Evolutionary conservation across 2,113 vertebrate genomes (phyloP), one percentile per base, ranked within the genome.

Genomic region (Boulengeromyrus knoepffleri): DNA sequence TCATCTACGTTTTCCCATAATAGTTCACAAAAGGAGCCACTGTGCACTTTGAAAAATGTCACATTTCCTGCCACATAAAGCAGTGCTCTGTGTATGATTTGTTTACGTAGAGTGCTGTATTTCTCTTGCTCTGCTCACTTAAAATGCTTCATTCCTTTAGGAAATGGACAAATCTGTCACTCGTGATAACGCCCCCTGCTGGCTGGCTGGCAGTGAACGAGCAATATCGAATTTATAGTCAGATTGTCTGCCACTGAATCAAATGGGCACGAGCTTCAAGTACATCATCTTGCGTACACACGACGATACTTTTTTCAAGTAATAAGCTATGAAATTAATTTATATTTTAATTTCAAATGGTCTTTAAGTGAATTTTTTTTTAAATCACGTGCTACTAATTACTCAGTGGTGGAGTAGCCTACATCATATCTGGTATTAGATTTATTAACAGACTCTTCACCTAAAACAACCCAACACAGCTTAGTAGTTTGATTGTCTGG

Each of bases 111-210:
- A 2, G 10, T 50, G 84, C 46, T 86, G 47, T 27, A 50, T 86
- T 49, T 86, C 45, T 50, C 6, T 42, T 12, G 83, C 45, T 46
- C 45, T 12, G 46, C 39, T 24, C 24, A 84, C 80, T 84, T 86
- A 24, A 50, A 80, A 42, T 19, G 5, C 36, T 80, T 80, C 0
- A 13, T 86, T 50, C 84, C 49, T 27, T 86, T n/a, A 50, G 24
- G 74, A 80, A 39, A 80, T 17, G 19, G 36, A 42, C 39, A 80
- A 80, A 80, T 42, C 74, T 17, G n/a, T 24, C 24, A 47, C 45
- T 86, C 84, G 24, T 27, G 84, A n/a, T 46, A 50, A 5, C 84
- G 84, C 84, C 84, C 84, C 84, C 84, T 86, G 84, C 84, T 86
- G 83, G 45, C 17, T 46, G 45, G 10, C 74, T 80, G 31, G 31